phyloP scores from a whole-genome alignment of 2,113 vertebrate species.

The Megaleporinus macrocephalus region DNA sequence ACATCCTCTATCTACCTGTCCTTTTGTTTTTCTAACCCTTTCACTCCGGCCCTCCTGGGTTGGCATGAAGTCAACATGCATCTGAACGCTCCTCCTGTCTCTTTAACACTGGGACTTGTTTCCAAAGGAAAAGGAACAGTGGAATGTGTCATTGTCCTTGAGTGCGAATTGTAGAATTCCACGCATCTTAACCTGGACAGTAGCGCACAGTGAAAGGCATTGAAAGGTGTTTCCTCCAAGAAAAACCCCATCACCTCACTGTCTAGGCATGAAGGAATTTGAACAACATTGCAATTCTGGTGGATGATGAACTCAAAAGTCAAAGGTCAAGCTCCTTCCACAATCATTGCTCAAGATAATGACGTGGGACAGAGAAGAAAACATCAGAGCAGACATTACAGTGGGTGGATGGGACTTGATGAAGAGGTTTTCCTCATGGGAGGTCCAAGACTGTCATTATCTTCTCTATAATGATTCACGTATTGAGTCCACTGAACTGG shows the following conservation, averaged over 20 bases:
- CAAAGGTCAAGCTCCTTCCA: slow-evolving; percentile 30
- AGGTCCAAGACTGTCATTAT: slow-evolving; percentile 44
- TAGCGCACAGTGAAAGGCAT: slow-evolving; percentile 29
- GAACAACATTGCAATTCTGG: slow-evolving; percentile 48
- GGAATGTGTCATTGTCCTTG: slow-evolving; percentile 42
- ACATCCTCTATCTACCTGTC: slow-evolving; percentile 59
- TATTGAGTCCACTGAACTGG: slow-evolving; percentile 47
- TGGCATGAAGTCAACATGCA: slow-evolving; percentile 16
- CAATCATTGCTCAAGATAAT: slow-evolving; percentile 34
- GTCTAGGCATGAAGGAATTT: slow-evolving; percentile 52
- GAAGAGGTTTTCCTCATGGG: slow-evolving; percentile 27
- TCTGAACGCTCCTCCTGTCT: neutral
- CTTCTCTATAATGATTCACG: slow-evolving; percentile 48
- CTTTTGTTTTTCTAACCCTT: slow-evolving; percentile 49
- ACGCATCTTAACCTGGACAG: slow-evolving; percentile 24
- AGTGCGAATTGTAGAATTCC: slow-evolving; percentile 26
- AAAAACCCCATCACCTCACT: slow-evolving; percentile 29
- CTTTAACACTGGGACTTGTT: slow-evolving; percentile 34
- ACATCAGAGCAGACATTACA: slow-evolving; percentile 25
- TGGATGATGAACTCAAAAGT: slow-evolving; percentile 45
- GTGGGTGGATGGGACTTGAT: slow-evolving; percentile 21
- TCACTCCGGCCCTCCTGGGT: slow-evolving; percentile 24
- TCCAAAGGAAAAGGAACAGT: slow-evolving; percentile 40
- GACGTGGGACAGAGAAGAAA: slow-evolving; percentile 22
- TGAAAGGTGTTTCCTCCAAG: slow-evolving; percentile 56